Evolutionary conservation across 37 sponge, comb jelly and placozoan genomes (phyloP).

Genomic region (Petrosia ficiformis): DNA sequence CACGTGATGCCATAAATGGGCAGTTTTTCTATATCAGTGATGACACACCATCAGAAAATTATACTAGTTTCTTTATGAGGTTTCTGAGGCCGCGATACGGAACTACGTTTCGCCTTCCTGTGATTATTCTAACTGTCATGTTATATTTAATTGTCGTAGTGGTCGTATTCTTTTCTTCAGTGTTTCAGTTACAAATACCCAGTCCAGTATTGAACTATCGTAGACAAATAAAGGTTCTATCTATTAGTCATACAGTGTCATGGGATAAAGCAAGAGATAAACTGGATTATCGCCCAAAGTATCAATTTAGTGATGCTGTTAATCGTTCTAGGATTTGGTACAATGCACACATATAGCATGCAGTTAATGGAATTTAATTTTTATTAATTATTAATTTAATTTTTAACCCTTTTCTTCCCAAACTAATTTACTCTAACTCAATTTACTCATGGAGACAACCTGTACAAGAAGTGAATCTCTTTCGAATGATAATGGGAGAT

Average conservation of each 20-base stretch:
- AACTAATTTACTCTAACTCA: too few species aligned
- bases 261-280: conserved; percentile 51
- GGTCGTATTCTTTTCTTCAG: neutral
- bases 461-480: too few species aligned
- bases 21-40: conserved; percentile 56
- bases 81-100: conserved; percentile 32
- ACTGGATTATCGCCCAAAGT: too few species aligned
- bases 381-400: too few species aligned
- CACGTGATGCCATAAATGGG: conserved; percentile 12
- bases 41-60: conserved; percentile 28
- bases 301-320: too few species aligned
- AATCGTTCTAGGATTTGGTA: too few species aligned
- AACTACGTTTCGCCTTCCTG: conserved; percentile 1
- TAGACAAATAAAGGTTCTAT: neutral
- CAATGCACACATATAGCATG: too few species aligned
- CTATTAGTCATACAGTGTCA: conserved; percentile 41
- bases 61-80: conserved; percentile 19
- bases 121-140: neutral
- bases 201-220: neutral
- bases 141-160: neutral
- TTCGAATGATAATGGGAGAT: too few species aligned
- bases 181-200: neutral
- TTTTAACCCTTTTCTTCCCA: too few species aligned
- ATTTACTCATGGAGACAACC: too few species aligned
- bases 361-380: too few species aligned